phyloP scores from a whole-genome alignment of 23 tunicate species.

The Corella eumyota region DNA sequence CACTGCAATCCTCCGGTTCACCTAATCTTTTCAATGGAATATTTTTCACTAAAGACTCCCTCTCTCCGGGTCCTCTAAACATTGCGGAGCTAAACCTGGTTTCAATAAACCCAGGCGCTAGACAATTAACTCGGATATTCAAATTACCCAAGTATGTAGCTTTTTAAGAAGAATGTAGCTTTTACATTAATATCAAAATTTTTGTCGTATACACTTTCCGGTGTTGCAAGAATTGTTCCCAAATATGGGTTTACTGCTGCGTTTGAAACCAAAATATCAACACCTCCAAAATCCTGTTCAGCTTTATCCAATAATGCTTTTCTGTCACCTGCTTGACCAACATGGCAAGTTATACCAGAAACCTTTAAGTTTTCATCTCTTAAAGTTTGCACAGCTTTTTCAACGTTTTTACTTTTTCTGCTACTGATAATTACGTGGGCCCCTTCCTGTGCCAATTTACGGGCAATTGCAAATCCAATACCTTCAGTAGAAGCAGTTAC shows the following conservation, averaged over 20 bases:
- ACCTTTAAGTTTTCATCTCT: slow-evolving; percentile 41
- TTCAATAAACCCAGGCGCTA: slow-evolving; percentile 72
- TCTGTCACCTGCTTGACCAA: slow-evolving; percentile 45
- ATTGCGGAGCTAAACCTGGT: slow-evolving; percentile 74
- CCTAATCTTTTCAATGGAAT: slow-evolving; percentile 43
- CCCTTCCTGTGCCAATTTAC: slow-evolving; percentile 67
- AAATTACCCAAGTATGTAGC: slow-evolving; percentile 35
- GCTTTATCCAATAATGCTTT: slow-evolving; percentile 40
- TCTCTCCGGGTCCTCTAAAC: slow-evolving; percentile 3
- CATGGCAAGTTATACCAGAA: slow-evolving; percentile 80
- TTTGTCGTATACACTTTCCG: slow-evolving; percentile 81
- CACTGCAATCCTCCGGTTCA: slow-evolving; percentile 59
- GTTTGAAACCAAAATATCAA: too few species aligned
- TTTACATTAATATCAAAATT: slow-evolving; percentile 85
- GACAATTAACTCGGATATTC: slow-evolving; percentile 63
- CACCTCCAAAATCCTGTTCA: too few species aligned
- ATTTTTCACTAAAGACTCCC: neutral
- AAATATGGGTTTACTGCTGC: too few species aligned
- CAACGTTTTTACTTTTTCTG: slow-evolving; percentile 66
- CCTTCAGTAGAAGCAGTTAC: slow-evolving; percentile 97
- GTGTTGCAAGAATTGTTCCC: slow-evolving; percentile 59
- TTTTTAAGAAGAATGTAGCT: slow-evolving; percentile 51
- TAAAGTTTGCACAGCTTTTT: slow-evolving; percentile 38
- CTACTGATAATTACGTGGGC: slow-evolving; percentile 82
- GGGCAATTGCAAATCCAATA: slow-evolving; percentile 78